Percentiles rank a stretch among this genome's conserved stretches.
phyloP scores from a whole-genome alignment of 2,113 vertebrate species.

The Labeo catla region DNA sequence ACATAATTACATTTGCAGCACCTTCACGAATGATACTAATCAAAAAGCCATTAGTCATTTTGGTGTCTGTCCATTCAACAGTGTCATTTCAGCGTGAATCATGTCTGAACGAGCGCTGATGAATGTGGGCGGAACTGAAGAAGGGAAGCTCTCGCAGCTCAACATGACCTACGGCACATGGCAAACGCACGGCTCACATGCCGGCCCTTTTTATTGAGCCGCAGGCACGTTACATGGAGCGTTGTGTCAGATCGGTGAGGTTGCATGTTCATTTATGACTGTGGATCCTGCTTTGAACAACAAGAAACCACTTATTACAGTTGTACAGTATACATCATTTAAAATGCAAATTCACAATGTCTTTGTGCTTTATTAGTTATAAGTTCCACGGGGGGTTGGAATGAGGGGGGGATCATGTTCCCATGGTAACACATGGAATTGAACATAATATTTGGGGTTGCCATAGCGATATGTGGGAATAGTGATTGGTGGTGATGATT shows the following conservation, averaged over 20 bases:
- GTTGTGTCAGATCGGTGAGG: neutral
- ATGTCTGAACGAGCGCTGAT: neutral
- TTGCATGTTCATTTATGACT: neutral
- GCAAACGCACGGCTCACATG: neutral
- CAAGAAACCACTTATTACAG: neutral
- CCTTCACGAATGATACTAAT: neutral
- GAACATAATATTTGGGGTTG: conserved; percentile 68
- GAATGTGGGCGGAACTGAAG: conserved; percentile 7
- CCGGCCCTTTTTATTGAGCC: neutral
- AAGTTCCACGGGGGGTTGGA: neutral
- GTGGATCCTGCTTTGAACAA: neutral
- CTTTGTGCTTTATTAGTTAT: no score
- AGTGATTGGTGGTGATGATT: conserved; percentile 53
- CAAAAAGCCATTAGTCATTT: conserved; percentile 1
- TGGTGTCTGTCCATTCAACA: neutral
- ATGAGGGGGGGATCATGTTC: conserved; percentile 51
- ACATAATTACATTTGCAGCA: neutral
- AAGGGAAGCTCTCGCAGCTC: neutral
- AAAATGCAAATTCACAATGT: neutral
- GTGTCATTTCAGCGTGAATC: conserved; percentile 2
- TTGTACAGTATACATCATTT: neutral
- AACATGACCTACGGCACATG: neutral
- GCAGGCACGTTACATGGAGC: neutral
- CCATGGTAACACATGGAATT: conserved; percentile 69
- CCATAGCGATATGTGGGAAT: conserved; percentile 65